phyloP scores from a whole-genome alignment of 1,140 invertebrate genomes.

The Drosophila varians region DNA sequence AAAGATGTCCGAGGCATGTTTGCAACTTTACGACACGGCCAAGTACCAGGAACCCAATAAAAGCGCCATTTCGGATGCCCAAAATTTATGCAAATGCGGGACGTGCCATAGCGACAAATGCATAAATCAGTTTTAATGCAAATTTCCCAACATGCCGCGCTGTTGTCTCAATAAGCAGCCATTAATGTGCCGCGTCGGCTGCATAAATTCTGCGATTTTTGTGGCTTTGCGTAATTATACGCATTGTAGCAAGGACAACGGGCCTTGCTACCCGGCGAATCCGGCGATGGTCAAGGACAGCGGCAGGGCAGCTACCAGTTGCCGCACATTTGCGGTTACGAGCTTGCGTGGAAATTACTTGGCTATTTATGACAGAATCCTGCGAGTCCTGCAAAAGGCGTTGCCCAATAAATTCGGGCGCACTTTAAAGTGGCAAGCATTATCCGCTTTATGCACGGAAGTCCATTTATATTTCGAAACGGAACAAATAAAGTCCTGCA shows the following conservation, averaged over 20 bases:
- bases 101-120: constrained; percentile 43
- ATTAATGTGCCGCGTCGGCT: constrained; percentile 62
- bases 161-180: constrained; percentile 61
- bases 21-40: constrained; percentile 32
- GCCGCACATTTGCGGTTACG: constrained; percentile 29
- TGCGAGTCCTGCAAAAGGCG: constrained; percentile 35
- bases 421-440: constrained; percentile 57
- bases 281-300: constrained; percentile 66
- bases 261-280: constrained; percentile 29
- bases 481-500: constrained; percentile 65
- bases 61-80: constrained; percentile 51
- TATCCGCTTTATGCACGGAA: constrained; percentile 72
- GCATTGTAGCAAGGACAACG: constrained; percentile 54
- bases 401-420: constrained; percentile 61
- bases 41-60: constrained; percentile 53
- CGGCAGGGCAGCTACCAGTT: constrained; percentile 50
- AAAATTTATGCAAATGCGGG: constrained; percentile 56
- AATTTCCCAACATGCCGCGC: constrained; percentile 46
- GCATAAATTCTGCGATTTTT: constrained; percentile 66
- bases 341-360: constrained; percentile 40
- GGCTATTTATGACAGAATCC: constrained; percentile 67
- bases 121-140: constrained; percentile 65
- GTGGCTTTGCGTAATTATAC: constrained; percentile 67
- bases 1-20: not conserved
- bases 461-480: constrained; percentile 68